Percentiles rank a stretch among this genome's conserved stretches.
phyloP scores from a whole-genome alignment of 2,113 vertebrate species.

The Barnardius zonarius region DNA sequence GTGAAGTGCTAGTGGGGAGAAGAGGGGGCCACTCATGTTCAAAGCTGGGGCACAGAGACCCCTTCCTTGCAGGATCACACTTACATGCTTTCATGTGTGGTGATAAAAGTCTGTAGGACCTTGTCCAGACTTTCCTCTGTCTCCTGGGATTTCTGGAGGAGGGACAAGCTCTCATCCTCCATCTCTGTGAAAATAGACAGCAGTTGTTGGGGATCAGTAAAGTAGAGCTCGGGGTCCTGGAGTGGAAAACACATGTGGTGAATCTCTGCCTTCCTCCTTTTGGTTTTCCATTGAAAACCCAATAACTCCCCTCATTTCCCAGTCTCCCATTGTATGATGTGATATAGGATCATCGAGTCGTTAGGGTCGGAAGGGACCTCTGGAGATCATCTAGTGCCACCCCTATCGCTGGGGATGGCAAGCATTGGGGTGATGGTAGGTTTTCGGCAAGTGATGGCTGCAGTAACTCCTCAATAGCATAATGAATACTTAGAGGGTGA shows the following conservation, averaged over 20 bases:
- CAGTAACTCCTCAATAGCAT: neutral
- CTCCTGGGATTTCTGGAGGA: slow-evolving; percentile 84
- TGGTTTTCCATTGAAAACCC: neutral
- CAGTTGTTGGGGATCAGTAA: slow-evolving; percentile 88
- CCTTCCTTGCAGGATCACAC: neutral
- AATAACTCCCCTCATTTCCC: neutral
- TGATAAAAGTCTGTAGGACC: slow-evolving; percentile 68
- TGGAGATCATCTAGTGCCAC: neutral
- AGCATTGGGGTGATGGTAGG: neutral
- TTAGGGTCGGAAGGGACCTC: neutral
- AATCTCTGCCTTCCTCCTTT: neutral
- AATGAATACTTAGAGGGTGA: neutral
- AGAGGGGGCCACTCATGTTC: neutral
- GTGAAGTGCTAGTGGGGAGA: neutral
- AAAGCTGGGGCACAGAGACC: neutral
- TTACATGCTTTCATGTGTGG: slow-evolving; percentile 78
- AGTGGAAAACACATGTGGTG: neutral
- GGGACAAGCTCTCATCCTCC: slow-evolving; percentile 86
- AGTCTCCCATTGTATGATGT: neutral
- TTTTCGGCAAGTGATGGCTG: neutral
- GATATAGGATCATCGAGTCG: neutral
- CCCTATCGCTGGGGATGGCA: neutral
- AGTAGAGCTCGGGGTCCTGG: slow-evolving; percentile 82
- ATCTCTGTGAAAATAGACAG: slow-evolving; percentile 81
- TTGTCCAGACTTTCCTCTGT: slow-evolving; percentile 78